A percentile compares a stretch with the other conserved stretches of the same genome.
These are phyloP conservation scores for Melinaea menophilus DNA, from an alignment of 2,888 invertebrate genomes.

Conservation along the genomic window DNA sequence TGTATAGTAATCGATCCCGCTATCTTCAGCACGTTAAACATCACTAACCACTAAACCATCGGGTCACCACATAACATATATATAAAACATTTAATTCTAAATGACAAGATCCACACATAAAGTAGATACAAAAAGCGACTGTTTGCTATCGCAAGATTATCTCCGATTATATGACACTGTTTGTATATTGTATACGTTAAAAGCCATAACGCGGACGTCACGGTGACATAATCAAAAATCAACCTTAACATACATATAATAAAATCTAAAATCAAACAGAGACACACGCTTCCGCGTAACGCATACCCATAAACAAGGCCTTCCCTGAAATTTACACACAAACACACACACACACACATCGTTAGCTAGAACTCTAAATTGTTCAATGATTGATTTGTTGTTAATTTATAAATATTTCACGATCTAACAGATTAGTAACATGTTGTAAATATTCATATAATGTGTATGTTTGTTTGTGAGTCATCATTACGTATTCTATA, in stretches of 20 bases:
- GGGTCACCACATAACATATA: too few relatives aligned
- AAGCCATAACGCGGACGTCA: constrained; percentile 28
- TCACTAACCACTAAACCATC: too few relatives aligned
- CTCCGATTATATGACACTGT: constrained; percentile 44
- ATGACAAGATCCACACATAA: constrained; percentile 14
- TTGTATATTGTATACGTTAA: constrained; percentile 32
- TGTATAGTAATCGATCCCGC: too few relatives aligned
- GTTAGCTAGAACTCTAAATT: constrained; percentile 16
- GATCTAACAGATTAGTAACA: constrained; percentile 18
- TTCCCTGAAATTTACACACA: constrained; percentile 20
- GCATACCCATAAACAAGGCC: constrained; percentile 16
- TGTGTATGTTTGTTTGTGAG: constrained; percentile 11
- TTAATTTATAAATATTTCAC: constrained; percentile 24
- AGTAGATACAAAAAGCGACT: constrained; percentile 6
- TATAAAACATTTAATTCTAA: too few relatives aligned
- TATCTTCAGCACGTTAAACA: too few relatives aligned
- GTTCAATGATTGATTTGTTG: constrained; percentile 21
- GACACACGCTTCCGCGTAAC: constrained; percentile 4
- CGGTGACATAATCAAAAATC: constrained; percentile 15
- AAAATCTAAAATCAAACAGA: constrained; percentile 4
- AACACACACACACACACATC: background rate
- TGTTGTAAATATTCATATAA: constrained; percentile 29
- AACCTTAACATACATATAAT: background rate
- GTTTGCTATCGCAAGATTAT: constrained; percentile 37
- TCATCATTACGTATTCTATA: constrained; percentile 4